A percentile compares a stretch with the other conserved stretches of the same genome.
phyloP scores from a whole-genome alignment of 2,113 vertebrate species.

The Equus przewalskii region DNA sequence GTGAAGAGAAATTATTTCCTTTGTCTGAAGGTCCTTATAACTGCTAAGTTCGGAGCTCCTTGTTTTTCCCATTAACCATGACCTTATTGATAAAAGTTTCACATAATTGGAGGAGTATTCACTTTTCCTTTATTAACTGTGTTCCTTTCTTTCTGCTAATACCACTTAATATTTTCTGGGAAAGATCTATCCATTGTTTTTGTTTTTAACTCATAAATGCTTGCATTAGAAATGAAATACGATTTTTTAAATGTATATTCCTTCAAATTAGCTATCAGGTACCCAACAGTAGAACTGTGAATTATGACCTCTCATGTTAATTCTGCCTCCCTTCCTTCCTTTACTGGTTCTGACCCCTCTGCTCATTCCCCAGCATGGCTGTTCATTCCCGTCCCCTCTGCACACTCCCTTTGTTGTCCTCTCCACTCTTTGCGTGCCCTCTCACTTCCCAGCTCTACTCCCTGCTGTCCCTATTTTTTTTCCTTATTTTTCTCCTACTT shows the following conservation, averaged over 20 bases:
- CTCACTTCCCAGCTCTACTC: not conserved
- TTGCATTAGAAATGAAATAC: conserved; percentile 32
- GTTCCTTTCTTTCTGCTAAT: conserved; percentile 36
- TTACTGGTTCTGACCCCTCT: not conserved
- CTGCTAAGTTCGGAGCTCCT: not conserved
- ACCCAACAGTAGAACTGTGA: not conserved
- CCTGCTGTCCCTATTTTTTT: not conserved
- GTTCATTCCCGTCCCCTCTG: not conserved
- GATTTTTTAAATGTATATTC: not conserved
- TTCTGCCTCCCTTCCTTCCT: not conserved
- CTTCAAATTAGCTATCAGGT: conserved; percentile 9
- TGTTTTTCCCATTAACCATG: not conserved
- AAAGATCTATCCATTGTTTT: not conserved
- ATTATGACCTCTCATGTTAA: not conserved
- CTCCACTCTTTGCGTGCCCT: not conserved
- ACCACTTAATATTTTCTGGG: not conserved
- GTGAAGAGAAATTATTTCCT: not conserved
- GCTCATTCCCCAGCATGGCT: not conserved
- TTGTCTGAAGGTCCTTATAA: not conserved
- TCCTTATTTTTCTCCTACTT: not conserved
- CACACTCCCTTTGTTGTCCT: not conserved
- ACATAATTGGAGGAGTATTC: not conserved
- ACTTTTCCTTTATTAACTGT: not conserved
- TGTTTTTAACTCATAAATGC: not conserved
- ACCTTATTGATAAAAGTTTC: not conserved